Evolutionary conservation across 2,113 vertebrate species (phyloP), one percentile per base, ranked within the genome.

Genomic region (Melanocharis versteri): DNA sequence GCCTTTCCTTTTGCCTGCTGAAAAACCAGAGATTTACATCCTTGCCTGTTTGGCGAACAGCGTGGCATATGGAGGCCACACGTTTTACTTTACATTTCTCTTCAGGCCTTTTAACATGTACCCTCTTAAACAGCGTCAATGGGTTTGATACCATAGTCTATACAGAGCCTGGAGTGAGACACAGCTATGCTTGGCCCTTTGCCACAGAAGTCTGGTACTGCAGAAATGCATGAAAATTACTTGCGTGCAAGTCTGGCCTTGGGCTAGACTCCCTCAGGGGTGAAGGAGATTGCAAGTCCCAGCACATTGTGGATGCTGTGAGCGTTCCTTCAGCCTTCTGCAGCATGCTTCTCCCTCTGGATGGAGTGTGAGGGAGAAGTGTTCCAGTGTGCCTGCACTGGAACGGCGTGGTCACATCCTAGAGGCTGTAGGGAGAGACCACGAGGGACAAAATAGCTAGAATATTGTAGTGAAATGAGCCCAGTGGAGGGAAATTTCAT

Each of bases 401-500:
- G 28, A 57, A 22, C 24, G 53, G 51, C 1, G 0, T 42, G 30
- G 15, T 44, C 9, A 7, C 1, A 0, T n/a, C 28, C n/a, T 60
- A 15, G 14, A 33, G 26, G 16, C 14, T 28, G 17, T 33, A 66
- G 22, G 21, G 54, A 70, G 30, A 42, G 15, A 51, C 11, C 26
- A 33, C 0, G 4, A 37, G 15, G 33, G 22, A 24, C 15, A 45
- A 37, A 54, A 23, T 11, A 75, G 19, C 13, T 53, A 10, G 33
- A 47, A 78, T 81, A 71, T 5, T 11, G 60, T 35, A 37, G 18
- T n/a, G 64, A 65, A 39, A 42, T 50, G 13, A 91, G 27, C 22
- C 11, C 23, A 48, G 19, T 15, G 48, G 8, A 58, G 33, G 11
- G 44, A 71, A 62, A 44, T 26, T 71, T 44, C 2, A 56, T 58